phyloP scores from a whole-genome alignment of 2,888 invertebrate genomes.

The Drosophila testacea region DNA sequence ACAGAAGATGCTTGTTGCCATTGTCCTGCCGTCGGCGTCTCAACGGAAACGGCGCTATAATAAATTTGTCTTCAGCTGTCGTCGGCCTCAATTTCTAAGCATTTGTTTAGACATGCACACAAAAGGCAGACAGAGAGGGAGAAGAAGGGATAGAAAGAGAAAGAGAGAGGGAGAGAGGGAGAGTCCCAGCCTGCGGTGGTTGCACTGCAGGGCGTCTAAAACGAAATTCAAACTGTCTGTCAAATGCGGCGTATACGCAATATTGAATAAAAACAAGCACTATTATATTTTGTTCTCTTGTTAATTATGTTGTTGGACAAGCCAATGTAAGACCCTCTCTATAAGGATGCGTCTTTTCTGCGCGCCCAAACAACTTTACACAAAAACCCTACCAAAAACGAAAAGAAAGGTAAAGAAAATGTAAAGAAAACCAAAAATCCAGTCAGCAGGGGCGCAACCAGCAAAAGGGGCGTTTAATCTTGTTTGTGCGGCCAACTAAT shows the following conservation, averaged over 20 bases:
- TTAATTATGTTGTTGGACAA: constrained; percentile 72
- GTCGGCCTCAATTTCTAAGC: constrained; percentile 73
- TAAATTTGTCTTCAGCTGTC: constrained; percentile 76
- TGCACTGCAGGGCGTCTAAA: constrained; percentile 51
- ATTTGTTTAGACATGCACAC: constrained; percentile 74
- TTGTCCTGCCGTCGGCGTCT: constrained; percentile 51
- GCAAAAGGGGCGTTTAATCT: constrained; percentile 63
- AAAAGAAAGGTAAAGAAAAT: not conserved
- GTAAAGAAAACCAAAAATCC: not conserved
- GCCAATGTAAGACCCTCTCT: constrained; percentile 24
- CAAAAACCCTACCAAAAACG: not conserved
- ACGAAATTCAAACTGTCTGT: constrained; percentile 38
- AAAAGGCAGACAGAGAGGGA: constrained; percentile 10
- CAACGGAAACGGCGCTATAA: constrained; percentile 63
- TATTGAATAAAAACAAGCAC: constrained; percentile 8
- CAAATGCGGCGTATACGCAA: constrained; percentile 64
- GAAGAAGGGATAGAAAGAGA: not conserved
- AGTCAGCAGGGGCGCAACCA: constrained; percentile 20
- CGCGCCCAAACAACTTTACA: constrained; percentile 9
- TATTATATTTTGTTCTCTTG: not conserved
- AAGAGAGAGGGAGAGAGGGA: not conserved
- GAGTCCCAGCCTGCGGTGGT: constrained; percentile 30
- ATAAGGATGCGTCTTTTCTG: constrained; percentile 57
- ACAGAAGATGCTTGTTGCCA: constrained; percentile 13
- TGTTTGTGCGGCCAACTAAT: constrained; percentile 65